Evolutionary conservation across 2,113 vertebrate species (phyloP).

Genomic region (Crocuta crocuta): DNA sequence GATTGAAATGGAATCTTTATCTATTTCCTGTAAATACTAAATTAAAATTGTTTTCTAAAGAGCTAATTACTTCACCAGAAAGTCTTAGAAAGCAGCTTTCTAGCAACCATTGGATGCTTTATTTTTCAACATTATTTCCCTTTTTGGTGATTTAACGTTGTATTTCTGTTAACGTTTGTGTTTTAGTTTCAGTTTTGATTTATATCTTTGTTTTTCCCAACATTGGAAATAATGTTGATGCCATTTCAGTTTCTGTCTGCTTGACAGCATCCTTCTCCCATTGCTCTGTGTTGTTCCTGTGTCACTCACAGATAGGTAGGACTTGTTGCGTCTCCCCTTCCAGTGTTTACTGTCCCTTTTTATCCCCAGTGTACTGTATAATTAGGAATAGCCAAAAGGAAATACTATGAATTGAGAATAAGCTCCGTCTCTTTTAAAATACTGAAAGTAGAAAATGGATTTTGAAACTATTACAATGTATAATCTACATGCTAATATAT

Average conservation of each 20-base stretch:
- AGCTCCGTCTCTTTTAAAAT: background rate
- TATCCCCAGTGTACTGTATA: background rate
- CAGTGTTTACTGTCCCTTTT: background rate
- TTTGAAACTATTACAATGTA: background rate
- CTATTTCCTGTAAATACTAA: background rate
- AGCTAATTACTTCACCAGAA: background rate
- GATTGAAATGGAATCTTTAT: background rate
- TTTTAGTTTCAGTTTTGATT: background rate
- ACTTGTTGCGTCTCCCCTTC: background rate
- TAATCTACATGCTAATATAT: background rate
- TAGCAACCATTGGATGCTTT: constrained; percentile 23
- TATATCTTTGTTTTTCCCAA: constrained; percentile 30
- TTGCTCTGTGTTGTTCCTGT: constrained; percentile 5
- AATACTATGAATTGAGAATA: constrained; percentile 12
- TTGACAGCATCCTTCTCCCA: background rate
- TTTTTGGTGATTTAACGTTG: constrained; percentile 46
- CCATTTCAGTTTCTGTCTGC: constrained; percentile 18
- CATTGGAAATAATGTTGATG: constrained; percentile 48
- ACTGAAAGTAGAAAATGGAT: background rate
- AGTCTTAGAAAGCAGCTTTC: constrained; percentile 63
- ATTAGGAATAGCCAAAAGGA: constrained; percentile 6
- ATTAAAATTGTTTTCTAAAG: constrained; percentile 39
- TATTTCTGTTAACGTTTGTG: background rate
- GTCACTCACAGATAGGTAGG: background rate
- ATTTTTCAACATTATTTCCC: constrained; percentile 45